Percentiles rank a stretch among this genome's conserved stretches.
These are phyloP conservation scores for Pygmarrhopalites habei DNA, from an alignment of 1,140 invertebrate species.

Conservation along the genomic window DNA sequence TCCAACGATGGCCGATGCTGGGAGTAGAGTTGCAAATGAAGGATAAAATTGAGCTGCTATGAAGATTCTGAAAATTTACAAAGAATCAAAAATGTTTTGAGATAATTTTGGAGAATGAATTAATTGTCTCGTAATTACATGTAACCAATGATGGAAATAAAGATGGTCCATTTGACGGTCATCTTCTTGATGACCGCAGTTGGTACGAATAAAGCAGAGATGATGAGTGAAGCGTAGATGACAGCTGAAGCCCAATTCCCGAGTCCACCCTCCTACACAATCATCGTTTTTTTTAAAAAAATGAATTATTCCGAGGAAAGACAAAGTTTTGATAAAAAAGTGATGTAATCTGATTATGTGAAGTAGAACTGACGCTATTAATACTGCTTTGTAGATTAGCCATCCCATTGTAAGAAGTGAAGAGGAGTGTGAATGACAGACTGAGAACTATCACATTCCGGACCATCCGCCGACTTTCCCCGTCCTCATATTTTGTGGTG, in stretches of 20 bases:
- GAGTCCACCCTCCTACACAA: neutral
- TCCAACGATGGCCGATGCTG: slow-evolving; percentile 72
- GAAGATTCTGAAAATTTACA: too few relatives aligned
- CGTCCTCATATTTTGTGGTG: slow-evolving; percentile 23
- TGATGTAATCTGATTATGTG: too few relatives aligned
- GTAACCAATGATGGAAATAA: slow-evolving; percentile 83
- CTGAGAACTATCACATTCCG: slow-evolving; percentile 81
- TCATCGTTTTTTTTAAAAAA: too few relatives aligned
- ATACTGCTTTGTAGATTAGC: slow-evolving; percentile 70
- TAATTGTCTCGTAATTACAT: too few relatives aligned
- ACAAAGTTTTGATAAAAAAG: too few relatives aligned
- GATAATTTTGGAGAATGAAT: too few relatives aligned
- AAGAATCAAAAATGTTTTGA: too few relatives aligned
- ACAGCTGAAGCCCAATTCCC: neutral
- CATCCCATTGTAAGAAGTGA: slow-evolving; percentile 84
- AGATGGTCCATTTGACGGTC: slow-evolving; percentile 94
- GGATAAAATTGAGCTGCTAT: slow-evolving; percentile 89
- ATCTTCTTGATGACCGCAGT: slow-evolving; percentile 57
- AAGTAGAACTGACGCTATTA: too few relatives aligned
- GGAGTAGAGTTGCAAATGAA: slow-evolving; percentile 78
- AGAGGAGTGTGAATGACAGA: slow-evolving; percentile 83
- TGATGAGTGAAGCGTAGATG: neutral
- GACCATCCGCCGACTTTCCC: slow-evolving; percentile 75
- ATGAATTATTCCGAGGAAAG: too few relatives aligned
- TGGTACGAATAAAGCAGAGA: neutral